Evolutionary conservation across 1,140 invertebrate species (phyloP), one percentile per base, ranked within the genome.

Genomic region (Atta texana): DNA sequence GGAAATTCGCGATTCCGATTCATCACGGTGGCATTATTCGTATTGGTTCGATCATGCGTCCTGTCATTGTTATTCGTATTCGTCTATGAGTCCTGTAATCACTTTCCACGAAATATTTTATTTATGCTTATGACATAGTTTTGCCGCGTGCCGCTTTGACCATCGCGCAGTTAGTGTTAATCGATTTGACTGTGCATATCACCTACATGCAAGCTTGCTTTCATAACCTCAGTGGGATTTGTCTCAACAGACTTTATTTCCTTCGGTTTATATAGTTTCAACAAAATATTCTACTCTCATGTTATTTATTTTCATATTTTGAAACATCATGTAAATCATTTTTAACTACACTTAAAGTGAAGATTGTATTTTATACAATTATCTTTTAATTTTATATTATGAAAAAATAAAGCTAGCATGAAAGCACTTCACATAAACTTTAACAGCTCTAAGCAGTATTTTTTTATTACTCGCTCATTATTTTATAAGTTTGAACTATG

Each of bases 71-170:
- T 61, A 8, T 51, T 28, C 24, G 28, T 28, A 14, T 74, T 49
- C 4, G 49, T 21, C 18, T 44, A 24, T 18, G 51, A 49, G 18
- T 21, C 8, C 4, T 24, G 18, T 8, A 18, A 55, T 84, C 80
- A 84, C 80, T 84, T 84, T 75, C 24, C 31, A 75, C 44, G 57
- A 61, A 57, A 75, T 84, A 84, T 75, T 84, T 84, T 84, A 84
- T 84, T 84, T 74, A 84, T 61, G 39, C 55, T 74, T 75, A 61
- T 84, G 80, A 75, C 80, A 84, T 61, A 84, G 80, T 84, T 84
- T 61, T 74, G 34, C 7, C 21, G 80, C 39, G 39, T 82, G 66
- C 66, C 14, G 39, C 68, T 84, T 71, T 84, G 80, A 84, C 80
- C n/a, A 64, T 84, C 24, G 69, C 28, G 55, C 24, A 34, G 18